Base-by-base conservation (phyloP, 2,797 vertebrate species). In the Periparus ater region DNA sequence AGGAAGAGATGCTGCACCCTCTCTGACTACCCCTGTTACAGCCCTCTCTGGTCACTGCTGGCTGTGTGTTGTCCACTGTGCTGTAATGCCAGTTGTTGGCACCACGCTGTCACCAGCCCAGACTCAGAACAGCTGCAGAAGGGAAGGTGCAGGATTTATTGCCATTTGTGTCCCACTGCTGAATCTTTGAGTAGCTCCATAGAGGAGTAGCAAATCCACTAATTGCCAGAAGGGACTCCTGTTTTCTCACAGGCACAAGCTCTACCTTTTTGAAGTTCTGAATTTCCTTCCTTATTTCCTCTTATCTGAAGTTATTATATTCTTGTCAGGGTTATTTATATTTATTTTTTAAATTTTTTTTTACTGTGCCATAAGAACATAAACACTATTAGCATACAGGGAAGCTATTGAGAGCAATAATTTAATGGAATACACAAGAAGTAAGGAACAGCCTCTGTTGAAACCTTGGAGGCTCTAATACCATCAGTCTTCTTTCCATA, bases 71-170 rank as follows among this genome's bases (percentile, higher is more conserved):
- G 32, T 4, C 44, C 47, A 20, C 45, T 45, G 38, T 17, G 17
- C 44, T 45, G 1, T 19, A 55, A 18, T 13, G 51, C 42, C 50
- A 34, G 23, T 5, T 45, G 27, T 53, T 71, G 38, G 50, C 11
- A 53, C 18, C 20, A 4, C 0, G 1, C 1, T 34, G 54, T 62
- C 73, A 44, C 72, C 25, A 85, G 1, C 29, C 4, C 36, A 48
- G n/a, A 10, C 30, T 42, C 72, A 22, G 27, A 76, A 11, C 23
- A 62, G 27, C 72, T 81, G 76, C 68, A 50, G 44, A 54, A 58
- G 16, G 38, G 50, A 72, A 51, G 48, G 34, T 38, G 42, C 17
- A 58, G 63, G 19, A 62, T 88, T 85, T 89, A 21, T 53, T 80
- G 34, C 44, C 30, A 11, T 61, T 23, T 76, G n/a, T 40, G 84